Percentiles rank a stretch among this genome's conserved stretches.
Evolutionary conservation across 1,140 invertebrate species (phyloP).

Genomic region (Eulimnadia texana): DNA sequence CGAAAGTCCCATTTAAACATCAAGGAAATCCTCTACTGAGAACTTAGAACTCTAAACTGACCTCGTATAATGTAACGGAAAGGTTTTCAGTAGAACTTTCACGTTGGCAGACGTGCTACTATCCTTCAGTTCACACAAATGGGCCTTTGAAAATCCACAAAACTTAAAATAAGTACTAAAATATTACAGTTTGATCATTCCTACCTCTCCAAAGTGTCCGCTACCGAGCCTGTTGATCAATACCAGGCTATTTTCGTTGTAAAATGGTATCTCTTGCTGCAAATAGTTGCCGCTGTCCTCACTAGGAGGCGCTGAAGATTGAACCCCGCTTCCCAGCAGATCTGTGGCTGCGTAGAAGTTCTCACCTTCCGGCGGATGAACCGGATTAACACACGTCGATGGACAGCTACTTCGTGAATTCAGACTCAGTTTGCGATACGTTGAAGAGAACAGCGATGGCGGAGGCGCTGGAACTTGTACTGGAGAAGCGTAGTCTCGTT

Average conservation of each 20-base stretch:
- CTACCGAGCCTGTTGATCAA: not conserved
- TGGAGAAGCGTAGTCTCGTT: not conserved
- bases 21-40: too few relatives aligned
- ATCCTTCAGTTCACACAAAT: not conserved
- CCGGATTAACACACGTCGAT: not conserved
- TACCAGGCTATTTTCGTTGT: not conserved
- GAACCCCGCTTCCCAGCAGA: not conserved
- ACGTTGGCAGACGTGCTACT: not conserved
- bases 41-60: too few relatives aligned
- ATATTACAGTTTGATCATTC: not conserved
- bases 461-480: not conserved
- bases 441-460: not conserved
- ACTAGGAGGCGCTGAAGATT: not conserved
- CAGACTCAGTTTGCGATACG: not conserved
- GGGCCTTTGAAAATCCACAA: not conserved
- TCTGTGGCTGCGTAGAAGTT: slow-evolving; percentile 9
- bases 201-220: slow-evolving; percentile 5
- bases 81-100: not conserved
- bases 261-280: not conserved
- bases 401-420: not conserved
- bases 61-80: not conserved
- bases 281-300: not conserved
- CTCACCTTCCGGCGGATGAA: not conserved
- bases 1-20: too few relatives aligned
- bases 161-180: not conserved